Conservation (phyloP, 2,888 invertebrate genomes). For the Bembecia ichneumoniformis region DNA sequence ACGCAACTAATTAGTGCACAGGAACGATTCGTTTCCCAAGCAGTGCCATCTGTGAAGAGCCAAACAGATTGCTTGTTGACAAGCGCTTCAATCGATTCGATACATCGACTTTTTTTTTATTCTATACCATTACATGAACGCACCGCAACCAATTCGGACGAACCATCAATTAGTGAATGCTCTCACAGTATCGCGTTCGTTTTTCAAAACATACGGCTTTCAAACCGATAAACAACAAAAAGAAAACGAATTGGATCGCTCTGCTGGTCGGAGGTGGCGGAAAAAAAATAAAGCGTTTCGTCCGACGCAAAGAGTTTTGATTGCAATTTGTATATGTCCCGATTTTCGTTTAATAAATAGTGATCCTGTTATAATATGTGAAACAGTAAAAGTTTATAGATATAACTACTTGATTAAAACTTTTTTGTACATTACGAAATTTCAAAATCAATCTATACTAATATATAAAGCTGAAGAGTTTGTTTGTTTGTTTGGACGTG, state of each 20-base stretch:
- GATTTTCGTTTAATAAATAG: slow-evolving; percentile 40
- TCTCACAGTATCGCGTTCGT: slow-evolving; percentile 44
- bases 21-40: slow-evolving; percentile 28
- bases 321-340: slow-evolving; percentile 38
- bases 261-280: slow-evolving; percentile 35
- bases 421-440: too few relatives aligned
- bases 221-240: slow-evolving; percentile 42
- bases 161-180: slow-evolving; percentile 61
- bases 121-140: slow-evolving; percentile 21
- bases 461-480: too few relatives aligned
- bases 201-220: slow-evolving; percentile 52
- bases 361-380: slow-evolving; percentile 4
- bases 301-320: slow-evolving; percentile 52
- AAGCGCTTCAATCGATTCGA: slow-evolving; percentile 50
- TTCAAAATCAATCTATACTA: too few relatives aligned
- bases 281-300: slow-evolving; percentile 32
- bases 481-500: too few relatives aligned
- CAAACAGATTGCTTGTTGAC: slow-evolving; percentile 44
- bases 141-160: slow-evolving; percentile 44
- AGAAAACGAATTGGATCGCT: slow-evolving; percentile 27
- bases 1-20: slow-evolving; percentile 29
- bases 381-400: too few relatives aligned
- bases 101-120: slow-evolving; percentile 42
- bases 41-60: slow-evolving; percentile 47
- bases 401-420: too few relatives aligned